Percentiles rank a stretch among this genome's conserved stretches.
Conservation (phyloP, 2,888 invertebrate genomes). For the Eupithecia insigniata region DNA sequence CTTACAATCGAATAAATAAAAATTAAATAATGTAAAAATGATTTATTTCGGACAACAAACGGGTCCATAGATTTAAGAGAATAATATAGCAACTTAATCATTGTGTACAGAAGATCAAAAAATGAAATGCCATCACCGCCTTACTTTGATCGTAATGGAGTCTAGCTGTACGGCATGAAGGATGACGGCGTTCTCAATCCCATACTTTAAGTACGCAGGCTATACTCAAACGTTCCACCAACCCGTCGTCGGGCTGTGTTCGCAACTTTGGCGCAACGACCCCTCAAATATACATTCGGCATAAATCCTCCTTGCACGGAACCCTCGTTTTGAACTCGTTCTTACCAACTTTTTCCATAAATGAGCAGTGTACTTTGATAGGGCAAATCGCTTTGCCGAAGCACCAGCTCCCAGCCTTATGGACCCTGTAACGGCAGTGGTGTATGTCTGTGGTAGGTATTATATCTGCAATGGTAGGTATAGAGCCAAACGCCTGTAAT, state of each 20-base stretch:
- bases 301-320: background rate
- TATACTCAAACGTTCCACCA: too few relatives aligned
- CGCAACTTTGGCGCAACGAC: background rate
- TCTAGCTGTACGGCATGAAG: too few relatives aligned
- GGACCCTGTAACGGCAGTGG: conserved; percentile 27
- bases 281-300: background rate
- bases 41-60: too few relatives aligned
- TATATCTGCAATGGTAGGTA: conserved; percentile 7
- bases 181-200: too few relatives aligned
- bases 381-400: conserved; percentile 31
- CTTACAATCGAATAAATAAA: too few relatives aligned
- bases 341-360: conserved; percentile 23
- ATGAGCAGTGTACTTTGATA: conserved; percentile 35
- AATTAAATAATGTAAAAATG: too few relatives aligned
- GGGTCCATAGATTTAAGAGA: too few relatives aligned
- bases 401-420: conserved; percentile 27
- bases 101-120: too few relatives aligned
- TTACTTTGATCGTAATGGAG: too few relatives aligned
- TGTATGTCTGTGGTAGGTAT: conserved; percentile 11
- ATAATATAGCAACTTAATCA: too few relatives aligned
- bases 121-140: too few relatives aligned
- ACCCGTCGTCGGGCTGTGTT: background rate
- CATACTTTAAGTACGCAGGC: too few relatives aligned
- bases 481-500: background rate
- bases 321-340: conserved; percentile 11